phyloP scores from a whole-genome alignment of 2,888 invertebrate genomes.

The Matsumyia berberina region DNA sequence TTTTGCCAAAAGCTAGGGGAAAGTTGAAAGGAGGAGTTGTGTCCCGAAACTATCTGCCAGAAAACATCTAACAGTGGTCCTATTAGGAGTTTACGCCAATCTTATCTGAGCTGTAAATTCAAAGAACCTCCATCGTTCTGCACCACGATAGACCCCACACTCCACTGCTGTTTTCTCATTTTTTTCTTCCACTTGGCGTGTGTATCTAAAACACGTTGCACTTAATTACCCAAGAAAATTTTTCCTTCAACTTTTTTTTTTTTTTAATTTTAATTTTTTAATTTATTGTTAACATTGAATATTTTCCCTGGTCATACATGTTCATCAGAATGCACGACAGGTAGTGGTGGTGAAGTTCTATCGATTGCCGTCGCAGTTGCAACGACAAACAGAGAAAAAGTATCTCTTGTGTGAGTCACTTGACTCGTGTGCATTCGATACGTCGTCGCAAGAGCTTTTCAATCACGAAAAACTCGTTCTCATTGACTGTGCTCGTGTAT shows the following conservation, averaged over 20 bases:
- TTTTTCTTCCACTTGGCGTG: background rate
- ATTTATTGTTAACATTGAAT: conserved; percentile 66
- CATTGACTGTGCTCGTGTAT: conserved; percentile 54
- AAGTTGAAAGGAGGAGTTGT: too few species aligned
- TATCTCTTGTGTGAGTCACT: background rate
- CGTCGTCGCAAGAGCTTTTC: conserved; percentile 46
- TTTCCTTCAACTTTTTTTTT: conserved; percentile 47
- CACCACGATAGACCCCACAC: conserved; percentile 25
- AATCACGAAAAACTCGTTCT: conserved; percentile 58
- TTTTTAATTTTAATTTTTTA: conserved; percentile 10
- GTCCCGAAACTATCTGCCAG: too few species aligned
- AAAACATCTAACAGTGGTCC: too few species aligned
- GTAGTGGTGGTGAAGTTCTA: conserved; percentile 52
- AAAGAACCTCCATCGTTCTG: background rate
- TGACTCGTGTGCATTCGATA: background rate
- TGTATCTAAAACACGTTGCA: conserved; percentile 8
- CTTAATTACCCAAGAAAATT: conserved; percentile 56
- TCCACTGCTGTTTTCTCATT: background rate
- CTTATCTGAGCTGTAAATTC: too few species aligned
- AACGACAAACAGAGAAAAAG: background rate
- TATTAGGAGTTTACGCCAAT: too few species aligned
- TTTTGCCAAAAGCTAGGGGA: too few species aligned
- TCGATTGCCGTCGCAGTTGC: conserved; percentile 25
- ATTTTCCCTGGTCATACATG: conserved; percentile 21
- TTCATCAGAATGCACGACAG: conserved; percentile 62